These are phyloP conservation scores for silkworm (Bombyx mori) DNA, from an alignment of 1,140 invertebrate genomes.

Conservation along the genomic window ASM3026992v2 NC_085126.1:5436501-5437000, in stretches of 20 bases:
- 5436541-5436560: no score
- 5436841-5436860: slow-evolving; percentile 41
- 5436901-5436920: slow-evolving; percentile 6
- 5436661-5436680: no score
- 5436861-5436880: slow-evolving; percentile 22
- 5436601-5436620: no score
- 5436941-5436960: slow-evolving; percentile 24
- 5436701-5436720: slow-evolving; percentile 28
- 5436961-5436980: slow-evolving; percentile 27
- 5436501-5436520: no score
- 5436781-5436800: slow-evolving; percentile 5
- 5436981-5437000: slow-evolving; percentile 55
- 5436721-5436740: slow-evolving; percentile 27
- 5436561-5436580: no score
- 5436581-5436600: no score
- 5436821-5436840: slow-evolving; percentile 34
- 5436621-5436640: no score
- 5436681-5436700: background rate
- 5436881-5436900: background rate
- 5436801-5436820: slow-evolving; percentile 1
- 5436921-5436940: slow-evolving; percentile 34
- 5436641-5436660: no score
- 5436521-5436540: no score
- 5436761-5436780: slow-evolving; percentile 7
- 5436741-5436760: slow-evolving; percentile 17